Percentiles rank a stretch among this genome's conserved stretches.
Conservation (phyloP, 1,140 invertebrate species). For the Ips typographus region DNA sequence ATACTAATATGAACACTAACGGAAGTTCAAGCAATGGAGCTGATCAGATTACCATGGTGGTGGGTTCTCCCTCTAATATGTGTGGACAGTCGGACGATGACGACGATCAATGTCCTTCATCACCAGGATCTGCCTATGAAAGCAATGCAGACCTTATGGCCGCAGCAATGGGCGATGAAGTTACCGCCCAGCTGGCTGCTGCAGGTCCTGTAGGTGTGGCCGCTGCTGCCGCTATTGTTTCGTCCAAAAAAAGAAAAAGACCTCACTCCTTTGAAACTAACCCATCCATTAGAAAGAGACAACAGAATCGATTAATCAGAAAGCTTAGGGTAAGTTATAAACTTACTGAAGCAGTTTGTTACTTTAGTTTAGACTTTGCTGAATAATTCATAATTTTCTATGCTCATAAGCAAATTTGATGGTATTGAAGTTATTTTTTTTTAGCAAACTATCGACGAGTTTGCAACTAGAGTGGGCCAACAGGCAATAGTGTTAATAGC, state of each 20-base stretch:
- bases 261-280: slow-evolving; percentile 98
- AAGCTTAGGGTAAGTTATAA: slow-evolving; percentile 72
- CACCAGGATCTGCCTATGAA: slow-evolving; percentile 69
- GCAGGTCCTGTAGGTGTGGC: slow-evolving; percentile 95
- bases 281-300: slow-evolving; percentile 93
- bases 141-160: slow-evolving; percentile 75
- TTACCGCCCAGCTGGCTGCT: slow-evolving; percentile 92
- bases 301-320: slow-evolving; percentile 89
- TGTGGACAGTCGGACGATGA: slow-evolving; percentile 73
- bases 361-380: not conserved
- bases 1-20: slow-evolving; percentile 57
- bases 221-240: slow-evolving; percentile 94
- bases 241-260: slow-evolving; percentile 92
- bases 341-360: too few relatives aligned
- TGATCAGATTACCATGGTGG: slow-evolving; percentile 53
- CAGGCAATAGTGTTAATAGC: slow-evolving; percentile 95
- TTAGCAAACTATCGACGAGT: slow-evolving; percentile 95
- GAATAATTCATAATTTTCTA: slow-evolving; percentile 3
- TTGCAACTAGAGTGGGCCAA: slow-evolving; percentile 95
- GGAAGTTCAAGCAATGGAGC: slow-evolving; percentile 60
- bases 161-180: slow-evolving; percentile 85
- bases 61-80: slow-evolving; percentile 50
- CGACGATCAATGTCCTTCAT: slow-evolving; percentile 74
- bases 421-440: slow-evolving; percentile 41
- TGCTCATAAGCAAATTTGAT: slow-evolving; percentile 4